Base-by-base conservation (phyloP, 2,113 vertebrate genomes). In the Megaceryle torquata region DNA sequence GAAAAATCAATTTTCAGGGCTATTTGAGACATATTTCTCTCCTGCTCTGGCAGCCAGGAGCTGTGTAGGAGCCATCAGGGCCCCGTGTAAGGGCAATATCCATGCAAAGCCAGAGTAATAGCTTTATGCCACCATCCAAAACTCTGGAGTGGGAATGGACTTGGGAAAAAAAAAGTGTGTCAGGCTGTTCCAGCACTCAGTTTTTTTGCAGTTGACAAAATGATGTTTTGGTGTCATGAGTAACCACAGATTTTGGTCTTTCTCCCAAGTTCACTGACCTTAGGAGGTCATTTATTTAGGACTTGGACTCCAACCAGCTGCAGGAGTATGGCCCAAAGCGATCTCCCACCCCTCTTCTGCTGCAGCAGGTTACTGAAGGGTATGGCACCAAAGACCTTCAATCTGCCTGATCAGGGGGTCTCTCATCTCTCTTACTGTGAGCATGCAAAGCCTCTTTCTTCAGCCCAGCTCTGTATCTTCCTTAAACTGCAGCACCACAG, bases 1-100 rank as follows among this genome's bases (percentile, higher is more conserved):
- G 48, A 88, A 78, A 93, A 31, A 19, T 81, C 48, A 64, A 3
- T 92, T 96, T 86, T 69, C 76, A 81, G 82, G 61, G 69, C 48
- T 68, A 43, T 86, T 86, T 35, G 64, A 78, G 35, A 60, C 13
- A 5, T 63, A 64, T 75, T 92, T 83, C 15, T 71, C 43, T 67
- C 61, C 35, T 80, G 24, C 26, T 92, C 43, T 86, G 29, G 64
- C 48, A 83, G 51, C 18, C 0, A 0, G 61, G 57, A 89, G 29
- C 33, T 76, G 31, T 51, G 72, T 88, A 89, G 51, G 35, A 80
- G 51, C 37, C 67, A 61, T 21, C 50, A 63, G 68, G 54, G 51
- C 43, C 43, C 18, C 39, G 39, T 68, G 82, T 67, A 84, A 33
- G 26, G 60, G 64, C 56, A 90, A 71, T 28, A 26, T 2, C 11